phyloP scores from a whole-genome alignment of 2,797 vertebrate genomes.

The Aselliscus stoliczkanus region DNA sequence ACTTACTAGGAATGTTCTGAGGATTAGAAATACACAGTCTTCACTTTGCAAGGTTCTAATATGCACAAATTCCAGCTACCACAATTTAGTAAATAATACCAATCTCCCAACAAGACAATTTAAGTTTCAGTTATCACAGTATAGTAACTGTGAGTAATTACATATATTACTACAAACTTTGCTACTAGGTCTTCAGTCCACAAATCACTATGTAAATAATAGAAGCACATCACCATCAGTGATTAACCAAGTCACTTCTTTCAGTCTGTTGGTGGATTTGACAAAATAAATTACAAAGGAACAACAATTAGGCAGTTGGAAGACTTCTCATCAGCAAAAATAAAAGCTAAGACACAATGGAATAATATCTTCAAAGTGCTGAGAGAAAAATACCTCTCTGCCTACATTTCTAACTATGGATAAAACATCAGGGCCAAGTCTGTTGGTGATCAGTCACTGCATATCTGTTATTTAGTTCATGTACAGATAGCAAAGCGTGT shows the following conservation, averaged over 20 bases:
- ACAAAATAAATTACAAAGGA: not conserved
- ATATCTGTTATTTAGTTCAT: not conserved
- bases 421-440: not conserved
- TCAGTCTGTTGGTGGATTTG: not conserved
- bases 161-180: not conserved
- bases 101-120: not conserved
- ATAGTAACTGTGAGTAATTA: not conserved
- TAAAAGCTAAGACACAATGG: not conserved
- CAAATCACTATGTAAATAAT: slow-evolving; percentile 17
- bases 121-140: not conserved
- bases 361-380: not conserved
- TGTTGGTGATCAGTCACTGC: not conserved
- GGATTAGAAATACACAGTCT: slow-evolving; percentile 26
- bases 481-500: not conserved
- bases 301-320: not conserved
- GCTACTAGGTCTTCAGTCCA: not conserved
- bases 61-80: slow-evolving; percentile 6
- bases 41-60: not conserved
- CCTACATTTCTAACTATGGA: not conserved
- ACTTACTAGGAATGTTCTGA: not conserved
- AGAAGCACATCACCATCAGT: not conserved
- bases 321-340: not conserved
- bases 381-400: not conserved
- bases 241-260: slow-evolving; percentile 29
- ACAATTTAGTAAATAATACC: not conserved